Percentiles rank a stretch among this genome's conserved stretches.
Conservation (phyloP, 1,140 invertebrate genomes). For the Megathymus violae region DNA sequence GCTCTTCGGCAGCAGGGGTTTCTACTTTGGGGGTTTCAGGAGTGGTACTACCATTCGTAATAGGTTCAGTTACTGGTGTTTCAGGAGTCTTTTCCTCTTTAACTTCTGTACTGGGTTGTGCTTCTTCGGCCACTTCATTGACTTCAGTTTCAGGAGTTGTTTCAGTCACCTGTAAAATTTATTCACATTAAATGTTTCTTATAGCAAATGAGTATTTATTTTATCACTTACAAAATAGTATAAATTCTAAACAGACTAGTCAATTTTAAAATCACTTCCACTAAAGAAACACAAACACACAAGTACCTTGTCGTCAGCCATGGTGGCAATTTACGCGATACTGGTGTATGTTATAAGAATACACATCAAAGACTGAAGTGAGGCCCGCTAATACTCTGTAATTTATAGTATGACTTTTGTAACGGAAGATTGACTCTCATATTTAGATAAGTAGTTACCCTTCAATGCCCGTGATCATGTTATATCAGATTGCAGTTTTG, state of each 20-base stretch:
- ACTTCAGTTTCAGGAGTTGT: constrained; percentile 56
- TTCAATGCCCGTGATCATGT: constrained; percentile 59
- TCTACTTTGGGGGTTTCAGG: constrained; percentile 76
- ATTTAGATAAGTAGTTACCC: constrained; percentile 60
- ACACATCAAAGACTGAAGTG: constrained; percentile 56
- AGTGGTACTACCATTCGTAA: constrained; percentile 79
- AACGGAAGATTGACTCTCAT: constrained; percentile 57
- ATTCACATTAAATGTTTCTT: constrained; percentile 14
- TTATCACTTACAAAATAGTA: background rate
- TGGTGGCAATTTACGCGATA: constrained; percentile 36
- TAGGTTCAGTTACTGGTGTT: constrained; percentile 80
- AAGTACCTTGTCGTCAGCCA: constrained; percentile 61
- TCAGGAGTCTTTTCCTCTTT: constrained; percentile 79
- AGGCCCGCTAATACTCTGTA: constrained; percentile 40
- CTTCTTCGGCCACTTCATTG: constrained; percentile 61
- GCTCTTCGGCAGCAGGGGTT: constrained; percentile 52
- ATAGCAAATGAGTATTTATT: background rate
- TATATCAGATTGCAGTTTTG: constrained; percentile 58
- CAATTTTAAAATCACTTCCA: background rate
- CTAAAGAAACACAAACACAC: constrained; percentile 20
- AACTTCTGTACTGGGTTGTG: constrained; percentile 56
- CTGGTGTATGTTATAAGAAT: constrained; percentile 36
- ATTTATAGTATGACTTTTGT: constrained; percentile 62
- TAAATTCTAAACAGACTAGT: background rate
- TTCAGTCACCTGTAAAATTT: constrained; percentile 64